Conservation (phyloP, 2,888 invertebrate species). For the Sesia bembeciformis region DNA sequence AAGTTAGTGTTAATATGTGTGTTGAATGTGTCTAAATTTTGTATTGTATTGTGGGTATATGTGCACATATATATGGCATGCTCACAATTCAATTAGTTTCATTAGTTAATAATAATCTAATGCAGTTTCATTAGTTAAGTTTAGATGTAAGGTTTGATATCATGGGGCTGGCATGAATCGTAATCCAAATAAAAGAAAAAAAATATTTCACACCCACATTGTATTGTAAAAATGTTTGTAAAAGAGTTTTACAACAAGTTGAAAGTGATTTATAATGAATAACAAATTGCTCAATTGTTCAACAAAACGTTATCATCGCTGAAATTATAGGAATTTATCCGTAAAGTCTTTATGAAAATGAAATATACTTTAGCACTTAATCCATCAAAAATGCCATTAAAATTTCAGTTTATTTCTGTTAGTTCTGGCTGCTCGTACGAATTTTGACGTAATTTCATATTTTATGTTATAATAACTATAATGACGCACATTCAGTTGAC, state of each 20-base stretch:
- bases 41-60: too few species aligned
- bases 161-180: too few species aligned
- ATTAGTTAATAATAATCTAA: too few species aligned
- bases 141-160: too few species aligned
- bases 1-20: too few species aligned
- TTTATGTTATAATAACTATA: conserved; percentile 45
- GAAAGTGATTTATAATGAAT: not conserved
- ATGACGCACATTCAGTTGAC: conserved; percentile 49
- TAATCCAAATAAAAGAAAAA: not conserved
- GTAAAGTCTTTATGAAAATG: conserved; percentile 6
- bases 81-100: too few species aligned
- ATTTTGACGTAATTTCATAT: conserved; percentile 32
- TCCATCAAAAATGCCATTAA: conserved; percentile 32
- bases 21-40: too few species aligned
- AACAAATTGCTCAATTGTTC: not conserved
- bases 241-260: not conserved
- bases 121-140: too few species aligned
- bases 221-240: not conserved
- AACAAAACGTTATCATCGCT: not conserved
- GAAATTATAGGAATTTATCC: not conserved
- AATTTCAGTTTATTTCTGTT: conserved; percentile 43
- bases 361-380: conserved; percentile 25
- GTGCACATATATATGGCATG: too few species aligned
- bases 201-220: not conserved
- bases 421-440: conserved; percentile 5